Evolutionary conservation across 2,113 vertebrate species (phyloP), one percentile per base, ranked within the genome.

Genomic region (Blennius ocellaris): DNA sequence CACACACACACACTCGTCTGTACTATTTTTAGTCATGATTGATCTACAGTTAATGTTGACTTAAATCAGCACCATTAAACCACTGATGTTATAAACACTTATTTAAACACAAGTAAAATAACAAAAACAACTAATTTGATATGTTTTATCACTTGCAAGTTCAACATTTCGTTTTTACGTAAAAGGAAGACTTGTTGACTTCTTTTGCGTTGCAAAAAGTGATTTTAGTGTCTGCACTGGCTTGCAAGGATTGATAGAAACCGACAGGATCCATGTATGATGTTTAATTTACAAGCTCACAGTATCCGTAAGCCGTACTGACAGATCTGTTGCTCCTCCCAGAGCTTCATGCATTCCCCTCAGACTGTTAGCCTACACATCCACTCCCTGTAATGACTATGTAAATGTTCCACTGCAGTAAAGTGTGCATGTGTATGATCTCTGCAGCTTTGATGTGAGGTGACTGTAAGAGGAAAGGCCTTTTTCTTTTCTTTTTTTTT

Each of bases 361-460:
- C 56, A 52, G 45, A 76, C 49, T 56, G 49, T 17, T 11, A 30
- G 21, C 21, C 21, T 30, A 30, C n/a, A 78, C 58, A 81, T 78
- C 47, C 50, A 41, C 70, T 64, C 39, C 53, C 43, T 63, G 12
- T 64, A 79, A 84, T 82, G 45, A 77, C 45, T 58, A 58, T 83
- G 66, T 57, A 83, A 75, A 76, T 77, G 60, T 78, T 75, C 80
- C 48, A 37, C 85, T 51, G 80, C 70, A 45, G 75, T 15, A 1
- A 30, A 16, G 17, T 47, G 1, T 37, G 21, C 21, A 30, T 11
- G 47, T 15, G 38, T 43, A 54, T 16, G n/a, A 17, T 47, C 65
- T 53, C 43, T 36, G 43, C 69, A 39, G 56, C 78, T 80, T 72
- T 84, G 38, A 74, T 83, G 15, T 11, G 58, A 59, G 12, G 44